Evolutionary conservation across 1,140 invertebrate species (phyloP).

Genomic region (Vollenhovia emeryi): DNA sequence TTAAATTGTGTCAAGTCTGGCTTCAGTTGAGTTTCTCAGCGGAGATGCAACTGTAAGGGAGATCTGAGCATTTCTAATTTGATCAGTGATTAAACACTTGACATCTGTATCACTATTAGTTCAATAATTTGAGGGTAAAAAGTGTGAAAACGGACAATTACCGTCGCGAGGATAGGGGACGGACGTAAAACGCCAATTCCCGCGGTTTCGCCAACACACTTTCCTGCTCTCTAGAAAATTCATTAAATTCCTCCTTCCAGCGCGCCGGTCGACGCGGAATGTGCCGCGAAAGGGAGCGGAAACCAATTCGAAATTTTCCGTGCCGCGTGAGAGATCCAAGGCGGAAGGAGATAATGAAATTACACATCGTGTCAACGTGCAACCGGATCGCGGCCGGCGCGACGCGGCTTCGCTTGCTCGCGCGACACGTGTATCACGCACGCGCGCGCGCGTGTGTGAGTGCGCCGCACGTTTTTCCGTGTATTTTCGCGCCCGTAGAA

Average conservation of each 20-base stretch:
- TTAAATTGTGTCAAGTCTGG: neutral
- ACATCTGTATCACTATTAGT: neutral
- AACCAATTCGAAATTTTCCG: constrained; percentile 47
- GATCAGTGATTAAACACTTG: neutral
- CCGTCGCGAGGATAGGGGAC: neutral
- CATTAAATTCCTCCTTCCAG: constrained; percentile 37
- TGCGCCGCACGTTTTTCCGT: constrained; percentile 39
- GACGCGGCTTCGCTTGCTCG: neutral
- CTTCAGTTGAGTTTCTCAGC: neutral
- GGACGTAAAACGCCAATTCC: constrained; percentile 12
- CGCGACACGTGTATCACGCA: neutral
- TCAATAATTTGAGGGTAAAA: neutral
- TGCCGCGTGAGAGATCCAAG: constrained; percentile 48
- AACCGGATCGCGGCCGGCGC: constrained; percentile 25
- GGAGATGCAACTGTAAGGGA: neutral
- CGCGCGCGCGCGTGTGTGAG: neutral
- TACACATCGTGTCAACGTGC: constrained; percentile 55
- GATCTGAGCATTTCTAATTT: neutral
- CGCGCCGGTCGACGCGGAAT: neutral
- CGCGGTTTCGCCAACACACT: constrained; percentile 10
- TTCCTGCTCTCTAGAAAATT: constrained; percentile 21
- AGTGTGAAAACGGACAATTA: neutral
- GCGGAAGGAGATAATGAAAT: constrained; percentile 48
- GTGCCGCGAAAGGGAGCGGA: constrained; percentile 29
- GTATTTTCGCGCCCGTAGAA: constrained; percentile 46